A percentile compares a stretch with the other conserved stretches of the same genome.
phyloP scores from a whole-genome alignment of 2,113 vertebrate genomes.

The Indri indri region DNA sequence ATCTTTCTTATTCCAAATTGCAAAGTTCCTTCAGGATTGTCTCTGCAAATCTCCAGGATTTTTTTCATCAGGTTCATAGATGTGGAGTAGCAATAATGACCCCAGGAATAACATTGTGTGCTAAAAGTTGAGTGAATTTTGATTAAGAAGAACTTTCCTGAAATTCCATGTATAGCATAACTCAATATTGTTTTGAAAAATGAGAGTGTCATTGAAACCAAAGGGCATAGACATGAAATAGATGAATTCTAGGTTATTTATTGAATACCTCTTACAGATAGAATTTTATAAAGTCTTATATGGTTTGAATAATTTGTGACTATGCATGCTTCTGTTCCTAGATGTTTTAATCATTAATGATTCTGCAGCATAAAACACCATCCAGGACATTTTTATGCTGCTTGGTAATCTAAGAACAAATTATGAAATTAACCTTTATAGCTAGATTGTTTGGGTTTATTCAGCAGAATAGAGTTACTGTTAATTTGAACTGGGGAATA shows the following conservation, averaged over 20 bases:
- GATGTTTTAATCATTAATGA: constrained; percentile 71
- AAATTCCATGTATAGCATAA: constrained; percentile 5
- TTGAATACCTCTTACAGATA: constrained; percentile 53
- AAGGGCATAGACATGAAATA: constrained; percentile 61
- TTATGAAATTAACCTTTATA: constrained; percentile 54
- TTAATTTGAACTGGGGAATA: not conserved
- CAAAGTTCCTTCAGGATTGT: not conserved
- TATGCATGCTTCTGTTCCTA: constrained; percentile 52
- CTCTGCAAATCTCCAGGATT: not conserved
- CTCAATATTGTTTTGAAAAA: constrained; percentile 72
- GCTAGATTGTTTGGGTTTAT: not conserved
- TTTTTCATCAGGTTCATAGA: not conserved
- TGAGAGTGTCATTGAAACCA: constrained; percentile 70
- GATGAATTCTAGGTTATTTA: constrained; percentile 69
- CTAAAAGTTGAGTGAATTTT: constrained; percentile 67
- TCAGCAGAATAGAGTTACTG: not conserved
- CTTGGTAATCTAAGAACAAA: constrained; percentile 36
- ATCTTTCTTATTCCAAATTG: not conserved
- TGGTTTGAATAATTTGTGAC: constrained; percentile 70
- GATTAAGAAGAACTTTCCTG: constrained; percentile 58
- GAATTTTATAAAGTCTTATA: constrained; percentile 57
- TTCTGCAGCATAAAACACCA: constrained; percentile 30
- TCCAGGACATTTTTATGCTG: not conserved
- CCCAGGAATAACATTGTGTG: constrained; percentile 25
- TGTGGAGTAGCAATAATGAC: not conserved